Evolutionary conservation across 2,797 vertebrate species (phyloP).

Genomic region (Nasua narica): DNA sequence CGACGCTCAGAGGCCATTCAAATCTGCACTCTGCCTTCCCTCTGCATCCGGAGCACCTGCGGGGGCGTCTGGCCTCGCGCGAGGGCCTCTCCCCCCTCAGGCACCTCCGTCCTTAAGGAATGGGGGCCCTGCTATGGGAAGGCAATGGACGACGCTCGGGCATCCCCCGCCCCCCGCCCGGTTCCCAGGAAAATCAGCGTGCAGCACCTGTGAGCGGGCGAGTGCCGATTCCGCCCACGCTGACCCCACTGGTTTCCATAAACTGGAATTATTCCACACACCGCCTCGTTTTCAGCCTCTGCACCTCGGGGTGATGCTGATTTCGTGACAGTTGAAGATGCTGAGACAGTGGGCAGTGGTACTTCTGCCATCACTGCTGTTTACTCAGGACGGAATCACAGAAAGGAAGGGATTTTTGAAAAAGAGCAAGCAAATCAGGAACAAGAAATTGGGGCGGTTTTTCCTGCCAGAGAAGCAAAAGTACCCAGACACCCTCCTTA

Average conservation of each 20-base stretch:
- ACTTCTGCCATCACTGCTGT: fast-evolving
- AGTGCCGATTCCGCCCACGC: fast-evolving
- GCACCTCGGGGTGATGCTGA: fast-evolving
- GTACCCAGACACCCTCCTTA: neutral
- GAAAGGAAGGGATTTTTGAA: neutral
- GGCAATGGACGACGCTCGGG: fast-evolving
- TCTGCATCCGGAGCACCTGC: fast-evolving
- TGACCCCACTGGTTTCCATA: fast-evolving
- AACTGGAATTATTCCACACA: too few species aligned
- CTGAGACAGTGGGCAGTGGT: fast-evolving
- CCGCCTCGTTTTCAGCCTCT: fast-evolving
- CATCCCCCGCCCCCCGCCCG: neutral
- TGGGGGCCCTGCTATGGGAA: neutral
- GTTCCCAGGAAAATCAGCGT: fast-evolving
- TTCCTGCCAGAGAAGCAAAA: too few species aligned
- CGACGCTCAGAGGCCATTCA: neutral
- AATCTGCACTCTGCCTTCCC: neutral
- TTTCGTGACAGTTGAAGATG: neutral
- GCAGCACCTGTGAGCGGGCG: fast-evolving
- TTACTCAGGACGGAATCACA: neutral
- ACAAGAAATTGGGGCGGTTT: neutral
- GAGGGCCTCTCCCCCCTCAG: neutral
- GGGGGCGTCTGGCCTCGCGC: fast-evolving
- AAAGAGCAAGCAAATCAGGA: neutral
- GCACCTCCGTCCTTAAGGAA: neutral